Percentiles rank a stretch among this genome's conserved stretches.
Conservation (phyloP, 2,888 invertebrate genomes). For the Elysia crispata region DNA sequence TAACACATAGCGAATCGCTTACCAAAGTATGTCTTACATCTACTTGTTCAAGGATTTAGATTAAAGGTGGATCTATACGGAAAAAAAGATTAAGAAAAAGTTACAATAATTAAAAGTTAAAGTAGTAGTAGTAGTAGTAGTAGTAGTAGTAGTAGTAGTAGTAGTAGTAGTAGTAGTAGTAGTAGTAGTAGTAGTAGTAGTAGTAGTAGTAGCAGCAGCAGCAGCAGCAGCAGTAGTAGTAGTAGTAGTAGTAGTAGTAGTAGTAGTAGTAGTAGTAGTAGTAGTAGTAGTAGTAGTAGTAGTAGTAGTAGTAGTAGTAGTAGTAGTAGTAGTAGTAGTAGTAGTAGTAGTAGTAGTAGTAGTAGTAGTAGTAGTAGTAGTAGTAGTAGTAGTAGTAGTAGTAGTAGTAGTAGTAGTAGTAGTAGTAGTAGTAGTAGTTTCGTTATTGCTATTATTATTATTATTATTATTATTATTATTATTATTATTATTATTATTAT, state of each 20-base stretch:
- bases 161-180: slow-evolving; percentile 9
- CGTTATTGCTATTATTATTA: background rate
- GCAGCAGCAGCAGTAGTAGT: slow-evolving; percentile 9
- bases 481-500: background rate
- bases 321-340: too few relatives aligned
- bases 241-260: slow-evolving; percentile 9
- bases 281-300: slow-evolving; percentile 9
- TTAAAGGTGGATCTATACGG: too few relatives aligned
- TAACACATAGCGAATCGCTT: too few relatives aligned
- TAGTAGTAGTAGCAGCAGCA: slow-evolving; percentile 9
- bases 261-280: slow-evolving; percentile 9
- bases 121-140: slow-evolving; percentile 9
- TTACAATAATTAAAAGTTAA: too few relatives aligned
- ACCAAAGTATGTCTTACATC: too few relatives aligned
- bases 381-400: slow-evolving; percentile 9
- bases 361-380: slow-evolving; percentile 9
- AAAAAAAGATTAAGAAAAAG: too few relatives aligned
- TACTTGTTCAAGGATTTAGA: too few relatives aligned
- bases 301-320: slow-evolving; percentile 3
- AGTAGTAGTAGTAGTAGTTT: too few relatives aligned
- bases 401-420: too few relatives aligned
- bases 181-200: slow-evolving; percentile 9
- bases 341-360: slow-evolving; percentile 9
- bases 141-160: slow-evolving; percentile 9
- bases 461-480: background rate